Conservation (phyloP, 2,797 vertebrate species). For the Molothrus aeneus region DNA sequence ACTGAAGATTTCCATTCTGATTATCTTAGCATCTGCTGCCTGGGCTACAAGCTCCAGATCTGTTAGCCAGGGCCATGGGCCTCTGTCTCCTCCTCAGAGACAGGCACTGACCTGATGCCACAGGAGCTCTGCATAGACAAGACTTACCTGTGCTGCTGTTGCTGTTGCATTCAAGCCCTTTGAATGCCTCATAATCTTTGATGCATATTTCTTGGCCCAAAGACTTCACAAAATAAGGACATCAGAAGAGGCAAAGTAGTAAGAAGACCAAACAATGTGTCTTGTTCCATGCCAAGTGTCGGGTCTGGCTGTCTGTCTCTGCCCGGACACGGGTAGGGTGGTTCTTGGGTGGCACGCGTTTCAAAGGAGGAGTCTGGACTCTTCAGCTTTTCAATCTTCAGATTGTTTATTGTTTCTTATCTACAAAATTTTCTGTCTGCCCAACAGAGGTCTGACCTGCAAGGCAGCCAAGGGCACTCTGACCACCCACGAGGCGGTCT, state of each 20-base stretch:
- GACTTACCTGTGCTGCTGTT: not conserved
- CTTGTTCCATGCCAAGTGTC: not conserved
- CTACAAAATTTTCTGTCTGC: too few species aligned
- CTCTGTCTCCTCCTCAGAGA: not conserved
- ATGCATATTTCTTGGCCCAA: not conserved
- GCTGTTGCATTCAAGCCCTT: not conserved
- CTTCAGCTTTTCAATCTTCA: too few species aligned
- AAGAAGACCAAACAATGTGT: not conserved
- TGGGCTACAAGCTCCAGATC: not conserved
- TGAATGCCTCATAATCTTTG: not conserved
- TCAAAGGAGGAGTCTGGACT: too few species aligned
- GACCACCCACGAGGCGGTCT: too few species aligned
- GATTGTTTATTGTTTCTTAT: too few species aligned
- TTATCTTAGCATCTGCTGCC: not conserved
- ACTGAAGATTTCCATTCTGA: not conserved
- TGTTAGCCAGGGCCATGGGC: not conserved
- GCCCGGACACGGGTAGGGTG: too few species aligned
- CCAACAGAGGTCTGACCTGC: too few species aligned
- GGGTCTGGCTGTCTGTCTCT: too few species aligned
- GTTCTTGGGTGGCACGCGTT: too few species aligned
- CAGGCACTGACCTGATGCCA: not conserved
- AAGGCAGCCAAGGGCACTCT: too few species aligned
- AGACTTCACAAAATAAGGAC: not conserved
- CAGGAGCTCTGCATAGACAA: not conserved
- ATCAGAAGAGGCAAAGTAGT: not conserved